Conservation (phyloP, 2,888 invertebrate genomes). For the Himalopsyche kuldschensis region DNA sequence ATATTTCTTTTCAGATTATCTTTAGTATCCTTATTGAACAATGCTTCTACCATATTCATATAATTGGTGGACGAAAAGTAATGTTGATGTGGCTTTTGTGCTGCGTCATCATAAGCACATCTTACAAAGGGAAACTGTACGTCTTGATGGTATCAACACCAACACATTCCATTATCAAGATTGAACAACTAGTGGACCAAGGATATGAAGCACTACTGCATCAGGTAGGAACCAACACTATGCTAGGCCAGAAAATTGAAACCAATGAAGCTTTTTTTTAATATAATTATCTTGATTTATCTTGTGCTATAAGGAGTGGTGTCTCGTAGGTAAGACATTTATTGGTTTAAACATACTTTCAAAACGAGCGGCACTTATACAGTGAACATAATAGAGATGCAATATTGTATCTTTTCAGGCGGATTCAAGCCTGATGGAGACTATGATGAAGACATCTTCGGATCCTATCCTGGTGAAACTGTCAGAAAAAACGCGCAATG, state of each 20-base stretch:
- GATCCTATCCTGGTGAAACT: constrained; percentile 17
- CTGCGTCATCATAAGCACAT: constrained; percentile 32
- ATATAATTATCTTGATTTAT: no score
- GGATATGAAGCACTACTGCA: constrained; percentile 9
- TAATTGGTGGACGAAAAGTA: constrained; percentile 22
- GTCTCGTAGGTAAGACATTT: no score
- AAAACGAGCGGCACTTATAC: neutral
- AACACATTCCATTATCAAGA: neutral
- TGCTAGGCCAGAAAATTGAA: neutral
- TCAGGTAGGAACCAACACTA: neutral
- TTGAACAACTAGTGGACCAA: constrained; percentile 11
- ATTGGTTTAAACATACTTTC: no score
- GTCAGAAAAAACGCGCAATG: constrained; percentile 6
- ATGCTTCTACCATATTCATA: constrained; percentile 4
- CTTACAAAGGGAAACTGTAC: constrained; percentile 34
- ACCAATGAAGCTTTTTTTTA: no score
- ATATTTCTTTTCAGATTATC: neutral
- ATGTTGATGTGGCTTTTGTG: constrained; percentile 33
- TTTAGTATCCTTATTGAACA: constrained; percentile 29
- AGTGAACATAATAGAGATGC: no score
- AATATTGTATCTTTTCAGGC: constrained; percentile 13
- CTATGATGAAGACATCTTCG: constrained; percentile 9
- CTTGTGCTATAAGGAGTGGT: no score
- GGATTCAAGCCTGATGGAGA: constrained; percentile 19
- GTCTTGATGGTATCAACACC: constrained; percentile 21